Evolutionary conservation across 2,888 invertebrate genomes (phyloP), one percentile per base, ranked within the genome.

Genomic region (Plemyria rubiginata): DNA sequence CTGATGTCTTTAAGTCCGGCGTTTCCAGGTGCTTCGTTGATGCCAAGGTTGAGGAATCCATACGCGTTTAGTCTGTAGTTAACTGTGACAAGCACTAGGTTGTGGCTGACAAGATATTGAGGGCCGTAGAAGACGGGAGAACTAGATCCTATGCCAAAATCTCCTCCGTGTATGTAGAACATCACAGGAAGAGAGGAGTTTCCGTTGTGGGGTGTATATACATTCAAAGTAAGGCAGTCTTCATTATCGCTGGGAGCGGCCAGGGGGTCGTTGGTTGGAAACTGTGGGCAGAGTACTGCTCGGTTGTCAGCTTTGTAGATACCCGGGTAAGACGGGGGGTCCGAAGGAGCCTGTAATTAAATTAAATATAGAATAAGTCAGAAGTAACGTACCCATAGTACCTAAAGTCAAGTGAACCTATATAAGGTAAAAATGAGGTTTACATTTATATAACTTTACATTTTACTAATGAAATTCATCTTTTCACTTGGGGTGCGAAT

Each of bases 91-190:
- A 94, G 76, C 0, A 94, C 78, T 0, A 92, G 82, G 0, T 84
- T 87, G 43, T 92, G 88, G 16, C 81, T 85, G 32, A 91, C 75
- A 1, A 94, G 76, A 57, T 91, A 93, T 62, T 93, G 87, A 0
- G 94, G 92, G 0, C 93, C 93, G 62, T 87, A 87, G 66, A 90
- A 86, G 32, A 74, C 75, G 0, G 90, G 83, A 0, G 88, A 88
- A 0, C 91, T 89, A 0, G 89, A 86, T 0, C 94, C 94, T 0
- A 83, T 74, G 0, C 89, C 88, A 45, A 92, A 94, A 4, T 86
- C 92, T 1, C 94, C 94, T 0, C 94, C 93, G 28, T 94, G 94
- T 1, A 94, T 79, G 67, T 81, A 92, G 0, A 92, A 87, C 83
- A 93, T 88, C 0, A 93, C 90, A 0, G 93, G 93, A 4, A 83